Evolutionary conservation across 2,888 invertebrate species (phyloP).

Genomic region (Loripinus fragilis): DNA sequence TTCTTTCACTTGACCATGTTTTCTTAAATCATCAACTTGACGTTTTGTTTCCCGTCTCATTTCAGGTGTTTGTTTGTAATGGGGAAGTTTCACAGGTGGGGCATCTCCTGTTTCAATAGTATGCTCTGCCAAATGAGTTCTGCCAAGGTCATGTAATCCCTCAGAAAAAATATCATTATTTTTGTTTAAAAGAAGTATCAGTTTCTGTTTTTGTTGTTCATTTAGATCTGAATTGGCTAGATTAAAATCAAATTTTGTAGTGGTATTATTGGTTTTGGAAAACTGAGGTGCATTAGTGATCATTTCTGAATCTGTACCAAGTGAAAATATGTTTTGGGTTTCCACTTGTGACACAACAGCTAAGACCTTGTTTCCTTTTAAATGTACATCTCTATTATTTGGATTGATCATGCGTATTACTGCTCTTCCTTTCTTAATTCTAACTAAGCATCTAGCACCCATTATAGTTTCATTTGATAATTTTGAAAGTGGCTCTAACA

Average conservation of each 20-base stretch:
- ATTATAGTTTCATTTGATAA: conserved; percentile 20
- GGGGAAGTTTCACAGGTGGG: too few species aligned
- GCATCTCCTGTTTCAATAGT: too few species aligned
- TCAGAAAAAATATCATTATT: conserved; percentile 42
- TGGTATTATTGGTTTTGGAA: neutral
- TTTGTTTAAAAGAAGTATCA: conserved; percentile 24
- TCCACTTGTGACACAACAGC: conserved; percentile 20
- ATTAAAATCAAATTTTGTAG: neutral
- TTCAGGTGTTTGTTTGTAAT: conserved; percentile 39
- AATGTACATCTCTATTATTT: conserved; percentile 16
- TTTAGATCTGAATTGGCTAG: conserved; percentile 26
- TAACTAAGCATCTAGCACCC: conserved; percentile 44
- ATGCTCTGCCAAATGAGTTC: too few species aligned
- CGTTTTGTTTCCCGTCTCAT: conserved; percentile 27
- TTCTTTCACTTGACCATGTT: too few species aligned
- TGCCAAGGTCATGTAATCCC: too few species aligned
- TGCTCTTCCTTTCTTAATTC: conserved; percentile 31
- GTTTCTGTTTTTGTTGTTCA: conserved; percentile 22
- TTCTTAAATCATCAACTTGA: too few species aligned
- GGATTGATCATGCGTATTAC: conserved; percentile 32
- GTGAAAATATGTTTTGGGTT: neutral
- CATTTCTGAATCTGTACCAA: neutral
- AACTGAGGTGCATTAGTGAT: too few species aligned
- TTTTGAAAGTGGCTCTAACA: conserved; percentile 33
- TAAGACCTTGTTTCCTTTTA: conserved; percentile 39